phyloP scores from a whole-genome alignment of 2,797 vertebrate species.

The Melanotaenia pygmaea region DNA sequence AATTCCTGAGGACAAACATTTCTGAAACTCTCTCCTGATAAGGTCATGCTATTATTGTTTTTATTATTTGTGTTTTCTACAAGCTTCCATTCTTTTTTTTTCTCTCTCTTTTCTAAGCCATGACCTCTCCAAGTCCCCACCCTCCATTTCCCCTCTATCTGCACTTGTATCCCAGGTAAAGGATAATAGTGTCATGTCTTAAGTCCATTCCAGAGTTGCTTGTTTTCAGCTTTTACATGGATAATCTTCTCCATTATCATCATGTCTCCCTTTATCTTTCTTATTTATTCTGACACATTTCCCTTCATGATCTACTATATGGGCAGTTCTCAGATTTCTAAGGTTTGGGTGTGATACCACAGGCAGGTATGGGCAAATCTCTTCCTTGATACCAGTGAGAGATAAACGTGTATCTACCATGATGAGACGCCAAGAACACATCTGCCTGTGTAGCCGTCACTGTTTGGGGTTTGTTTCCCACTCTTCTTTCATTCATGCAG shows the following conservation, averaged over 20 bases:
- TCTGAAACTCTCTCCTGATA: not conserved
- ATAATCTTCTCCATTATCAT: constrained; percentile 55
- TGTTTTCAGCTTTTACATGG: constrained; percentile 48
- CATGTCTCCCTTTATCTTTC: constrained; percentile 50
- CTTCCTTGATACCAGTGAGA: constrained; percentile 68
- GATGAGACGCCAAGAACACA: constrained; percentile 64
- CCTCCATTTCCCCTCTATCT: constrained; percentile 5
- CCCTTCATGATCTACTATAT: constrained; percentile 25
- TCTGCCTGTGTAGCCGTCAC: constrained; percentile 47
- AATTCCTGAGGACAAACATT: not conserved
- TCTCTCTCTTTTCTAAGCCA: not conserved
- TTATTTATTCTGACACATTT: constrained; percentile 62
- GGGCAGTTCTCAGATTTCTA: constrained; percentile 50
- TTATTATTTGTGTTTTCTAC: not conserved
- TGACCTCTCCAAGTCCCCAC: not conserved
- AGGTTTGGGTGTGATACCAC: constrained; percentile 44
- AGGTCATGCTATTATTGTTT: not conserved
- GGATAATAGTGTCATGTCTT: constrained; percentile 41
- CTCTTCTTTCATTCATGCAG: constrained; percentile 65
- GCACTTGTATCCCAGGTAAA: constrained; percentile 21
- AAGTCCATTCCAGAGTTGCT: constrained; percentile 42
- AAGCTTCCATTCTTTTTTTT: not conserved
- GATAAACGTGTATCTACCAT: constrained; percentile 67
- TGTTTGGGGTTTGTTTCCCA: constrained; percentile 72
- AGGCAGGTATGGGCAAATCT: constrained; percentile 72